Evolutionary conservation across 1,140 invertebrate genomes (phyloP).

Genomic region (Plodia interpunctella): DNA sequence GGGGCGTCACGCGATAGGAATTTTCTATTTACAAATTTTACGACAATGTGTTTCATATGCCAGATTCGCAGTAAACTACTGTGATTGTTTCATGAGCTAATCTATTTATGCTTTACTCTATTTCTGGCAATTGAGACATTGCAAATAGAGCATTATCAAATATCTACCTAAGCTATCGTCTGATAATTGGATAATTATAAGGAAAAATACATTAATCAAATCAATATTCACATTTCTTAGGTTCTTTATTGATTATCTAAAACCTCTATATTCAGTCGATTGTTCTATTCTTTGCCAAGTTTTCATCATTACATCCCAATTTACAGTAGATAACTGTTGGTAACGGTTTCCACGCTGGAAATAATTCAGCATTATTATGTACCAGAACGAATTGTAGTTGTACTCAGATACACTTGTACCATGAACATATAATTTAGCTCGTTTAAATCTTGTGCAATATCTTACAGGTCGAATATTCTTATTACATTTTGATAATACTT

Average conservation of each 20-base stretch:
- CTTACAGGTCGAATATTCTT: background rate
- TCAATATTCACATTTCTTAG: no score
- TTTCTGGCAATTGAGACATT: no score
- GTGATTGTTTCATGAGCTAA: background rate
- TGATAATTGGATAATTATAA: no score
- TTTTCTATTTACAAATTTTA: conserved; percentile 42
- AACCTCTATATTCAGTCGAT: background rate
- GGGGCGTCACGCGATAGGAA: conserved; percentile 40
- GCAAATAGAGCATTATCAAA: no score
- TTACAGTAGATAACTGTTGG: background rate
- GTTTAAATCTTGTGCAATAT: background rate
- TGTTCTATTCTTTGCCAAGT: background rate
- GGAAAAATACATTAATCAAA: no score
- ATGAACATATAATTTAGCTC: background rate
- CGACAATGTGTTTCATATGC: conserved; percentile 11
- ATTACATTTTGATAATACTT: background rate
- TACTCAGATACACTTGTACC: background rate
- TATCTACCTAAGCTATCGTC: no score
- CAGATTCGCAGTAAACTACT: background rate
- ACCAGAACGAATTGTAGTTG: conserved; percentile 3
- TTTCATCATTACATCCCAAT: conserved; percentile 4
- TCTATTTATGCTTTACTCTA: background rate
- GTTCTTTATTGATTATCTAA: no score
- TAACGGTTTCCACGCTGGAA: background rate
- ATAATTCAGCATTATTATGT: background rate